A percentile compares a stretch with the other conserved stretches of the same genome.
Evolutionary conservation across 2,888 invertebrate genomes (phyloP).

Genomic region (Chymomyza amoena): DNA sequence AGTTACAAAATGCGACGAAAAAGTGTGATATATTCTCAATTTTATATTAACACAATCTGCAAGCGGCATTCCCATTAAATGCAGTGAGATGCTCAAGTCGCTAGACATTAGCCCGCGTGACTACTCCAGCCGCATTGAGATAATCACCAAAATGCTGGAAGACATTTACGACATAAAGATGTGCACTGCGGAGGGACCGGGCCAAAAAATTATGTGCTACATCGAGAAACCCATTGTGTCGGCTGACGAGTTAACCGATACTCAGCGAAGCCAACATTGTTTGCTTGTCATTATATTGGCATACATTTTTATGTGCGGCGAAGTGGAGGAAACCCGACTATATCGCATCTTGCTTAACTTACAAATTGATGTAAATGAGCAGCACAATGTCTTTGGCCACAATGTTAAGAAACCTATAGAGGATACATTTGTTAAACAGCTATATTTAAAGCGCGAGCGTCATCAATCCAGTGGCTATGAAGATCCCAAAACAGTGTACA

Average conservation of each 20-base stretch:
- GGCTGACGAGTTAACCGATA: slow-evolving; percentile 37
- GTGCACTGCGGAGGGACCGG: slow-evolving; percentile 18
- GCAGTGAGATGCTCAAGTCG: background rate
- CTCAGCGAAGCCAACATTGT: slow-evolving; percentile 43
- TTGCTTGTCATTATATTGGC: slow-evolving; percentile 46
- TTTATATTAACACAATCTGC: background rate
- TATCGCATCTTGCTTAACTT: slow-evolving; percentile 32
- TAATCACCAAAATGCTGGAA: background rate
- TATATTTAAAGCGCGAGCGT: slow-evolving; percentile 52
- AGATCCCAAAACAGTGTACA: slow-evolving; percentile 38
- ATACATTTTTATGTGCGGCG: slow-evolving; percentile 55
- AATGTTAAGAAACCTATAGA: slow-evolving; percentile 43
- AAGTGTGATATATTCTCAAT: background rate
- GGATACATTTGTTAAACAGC: slow-evolving; percentile 52
- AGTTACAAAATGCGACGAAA: background rate
- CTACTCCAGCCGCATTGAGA: background rate
- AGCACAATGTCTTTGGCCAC: slow-evolving; percentile 52
- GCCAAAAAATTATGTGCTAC: slow-evolving; percentile 48
- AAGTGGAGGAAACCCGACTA: slow-evolving; percentile 49
- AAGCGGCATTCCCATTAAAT: background rate
- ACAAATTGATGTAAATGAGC: slow-evolving; percentile 39
- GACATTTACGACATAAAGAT: background rate
- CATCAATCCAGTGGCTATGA: slow-evolving; percentile 38
- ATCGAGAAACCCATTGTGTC: slow-evolving; percentile 41
- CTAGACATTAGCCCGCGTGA: background rate